phyloP scores from a whole-genome alignment of 1,140 invertebrate species.

The Drosophila athabasca region DNA sequence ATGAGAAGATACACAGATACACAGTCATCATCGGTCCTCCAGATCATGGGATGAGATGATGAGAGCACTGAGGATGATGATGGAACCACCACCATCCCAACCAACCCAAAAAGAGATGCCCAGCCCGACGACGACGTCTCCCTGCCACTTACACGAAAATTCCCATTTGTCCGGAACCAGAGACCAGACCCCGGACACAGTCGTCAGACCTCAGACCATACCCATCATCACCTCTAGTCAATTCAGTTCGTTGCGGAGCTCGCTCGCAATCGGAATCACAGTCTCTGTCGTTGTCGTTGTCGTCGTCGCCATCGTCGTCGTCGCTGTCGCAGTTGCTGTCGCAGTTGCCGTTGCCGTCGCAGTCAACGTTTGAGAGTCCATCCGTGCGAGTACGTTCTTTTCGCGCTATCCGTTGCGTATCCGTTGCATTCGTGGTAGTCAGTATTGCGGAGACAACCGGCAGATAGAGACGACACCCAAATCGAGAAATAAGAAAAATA shows the following conservation, averaged over 20 bases:
- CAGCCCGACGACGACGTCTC: background rate
- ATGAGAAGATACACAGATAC: constrained; percentile 60
- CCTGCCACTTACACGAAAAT: constrained; percentile 21
- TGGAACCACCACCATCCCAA: constrained; percentile 35
- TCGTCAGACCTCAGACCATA: constrained; percentile 1
- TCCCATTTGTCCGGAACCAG: constrained; percentile 23
- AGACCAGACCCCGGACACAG: constrained; percentile 12
- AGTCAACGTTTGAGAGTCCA: constrained; percentile 22
- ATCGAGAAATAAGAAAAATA: constrained; percentile 1
- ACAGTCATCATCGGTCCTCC: constrained; percentile 50
- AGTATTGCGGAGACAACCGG: constrained; percentile 82
- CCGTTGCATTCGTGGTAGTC: constrained; percentile 42
- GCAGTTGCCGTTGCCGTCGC: constrained; percentile 25
- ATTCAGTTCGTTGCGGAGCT: constrained; percentile 65
- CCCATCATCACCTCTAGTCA: constrained; percentile 63
- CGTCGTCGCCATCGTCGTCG: constrained; percentile 12
- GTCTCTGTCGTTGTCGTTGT: constrained; percentile 36
- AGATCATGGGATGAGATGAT: constrained; percentile 25
- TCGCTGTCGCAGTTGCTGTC: constrained; percentile 5
- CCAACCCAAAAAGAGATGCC: constrained; percentile 56
- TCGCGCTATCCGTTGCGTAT: constrained; percentile 72
- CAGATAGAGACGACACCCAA: constrained; percentile 79
- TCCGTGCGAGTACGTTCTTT: constrained; percentile 27
- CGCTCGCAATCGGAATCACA: constrained; percentile 64
- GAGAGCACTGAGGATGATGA: constrained; percentile 6